A percentile compares a stretch with the other conserved stretches of the same genome.
Evolutionary conservation across 2,797 vertebrate species (phyloP).

Genomic region (Karalla daura): DNA sequence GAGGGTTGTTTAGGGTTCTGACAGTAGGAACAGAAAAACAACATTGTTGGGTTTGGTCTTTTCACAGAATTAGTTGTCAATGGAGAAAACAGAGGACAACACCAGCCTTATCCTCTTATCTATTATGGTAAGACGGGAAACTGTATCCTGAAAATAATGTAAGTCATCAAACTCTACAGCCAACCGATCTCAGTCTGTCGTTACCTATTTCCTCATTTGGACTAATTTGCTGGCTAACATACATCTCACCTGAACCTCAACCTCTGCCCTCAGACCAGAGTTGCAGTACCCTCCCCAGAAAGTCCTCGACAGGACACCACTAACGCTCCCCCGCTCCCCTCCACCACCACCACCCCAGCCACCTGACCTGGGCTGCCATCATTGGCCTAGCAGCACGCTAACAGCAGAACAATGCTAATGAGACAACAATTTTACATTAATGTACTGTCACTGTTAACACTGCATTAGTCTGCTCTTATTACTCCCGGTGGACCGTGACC

Average conservation of each 20-base stretch:
- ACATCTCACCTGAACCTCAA: conserved; percentile 29
- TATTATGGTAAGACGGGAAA: neutral
- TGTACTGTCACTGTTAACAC: conserved; percentile 76
- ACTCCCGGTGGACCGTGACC: conserved; percentile 64
- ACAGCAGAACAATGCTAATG: conserved; percentile 77
- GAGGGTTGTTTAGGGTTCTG: neutral
- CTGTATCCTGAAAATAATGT: too few relatives aligned
- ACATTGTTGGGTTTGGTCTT: conserved; percentile 18
- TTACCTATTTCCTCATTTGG: neutral
- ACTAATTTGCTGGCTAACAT: neutral
- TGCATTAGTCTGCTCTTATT: conserved; percentile 73
- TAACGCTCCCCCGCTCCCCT: conserved; percentile 19
- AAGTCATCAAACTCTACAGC: too few relatives aligned
- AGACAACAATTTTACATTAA: conserved; percentile 70
- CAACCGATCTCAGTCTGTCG: neutral
- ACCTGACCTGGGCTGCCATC: too few relatives aligned
- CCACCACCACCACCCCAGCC: too few relatives aligned
- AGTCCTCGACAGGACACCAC: conserved; percentile 31
- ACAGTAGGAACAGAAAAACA: neutral
- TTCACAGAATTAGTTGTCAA: conserved; percentile 33
- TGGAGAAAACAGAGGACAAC: conserved; percentile 5
- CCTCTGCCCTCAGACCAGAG: conserved; percentile 31
- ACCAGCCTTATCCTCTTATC: conserved; percentile 19
- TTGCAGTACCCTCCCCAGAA: conserved; percentile 35
- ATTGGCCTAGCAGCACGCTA: conserved; percentile 47